These are phyloP conservation scores for Lasioglossum leucozonium DNA, from an alignment of 2,888 invertebrate genomes.

Conservation along the genomic window DNA sequence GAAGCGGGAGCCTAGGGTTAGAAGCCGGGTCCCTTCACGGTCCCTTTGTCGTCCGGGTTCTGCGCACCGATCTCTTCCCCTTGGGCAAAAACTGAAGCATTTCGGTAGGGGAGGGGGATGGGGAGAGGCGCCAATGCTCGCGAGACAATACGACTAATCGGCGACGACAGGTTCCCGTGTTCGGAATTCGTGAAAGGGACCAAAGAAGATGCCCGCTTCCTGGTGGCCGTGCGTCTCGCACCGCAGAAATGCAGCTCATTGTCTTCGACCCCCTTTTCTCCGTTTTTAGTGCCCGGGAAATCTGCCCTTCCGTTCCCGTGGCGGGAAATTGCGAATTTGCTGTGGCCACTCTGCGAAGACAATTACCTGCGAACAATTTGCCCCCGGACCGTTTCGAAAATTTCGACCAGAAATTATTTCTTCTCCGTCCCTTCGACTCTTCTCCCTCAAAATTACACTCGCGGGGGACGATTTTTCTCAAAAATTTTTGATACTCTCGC, in stretches of 20 bases:
- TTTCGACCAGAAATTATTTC: too few relatives aligned
- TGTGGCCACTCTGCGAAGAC: not conserved
- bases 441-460: too few relatives aligned
- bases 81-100: constrained; percentile 54
- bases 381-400: not conserved
- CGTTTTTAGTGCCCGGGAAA: not conserved
- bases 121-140: constrained; percentile 65
- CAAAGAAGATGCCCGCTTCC: constrained; percentile 3
- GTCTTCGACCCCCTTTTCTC: not conserved
- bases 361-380: not conserved
- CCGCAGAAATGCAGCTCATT: not conserved
- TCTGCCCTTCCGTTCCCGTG: not conserved
- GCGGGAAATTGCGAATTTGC: not conserved
- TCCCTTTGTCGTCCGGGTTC: constrained; percentile 61
- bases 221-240: not conserved
- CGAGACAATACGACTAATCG: constrained; percentile 72
- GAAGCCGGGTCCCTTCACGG: constrained; percentile 67
- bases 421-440: rapidly evolving
- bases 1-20: constrained; percentile 69
- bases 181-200: constrained; percentile 50
- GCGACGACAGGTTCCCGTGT: constrained; percentile 64
- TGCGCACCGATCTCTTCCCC: constrained; percentile 29
- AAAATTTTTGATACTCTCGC: too few relatives aligned
- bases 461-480: too few relatives aligned
- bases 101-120: constrained; percentile 19